These are phyloP conservation scores for Panthera tigris DNA, from an alignment of 2,113 vertebrate genomes.

Conservation along the genomic window DNA sequence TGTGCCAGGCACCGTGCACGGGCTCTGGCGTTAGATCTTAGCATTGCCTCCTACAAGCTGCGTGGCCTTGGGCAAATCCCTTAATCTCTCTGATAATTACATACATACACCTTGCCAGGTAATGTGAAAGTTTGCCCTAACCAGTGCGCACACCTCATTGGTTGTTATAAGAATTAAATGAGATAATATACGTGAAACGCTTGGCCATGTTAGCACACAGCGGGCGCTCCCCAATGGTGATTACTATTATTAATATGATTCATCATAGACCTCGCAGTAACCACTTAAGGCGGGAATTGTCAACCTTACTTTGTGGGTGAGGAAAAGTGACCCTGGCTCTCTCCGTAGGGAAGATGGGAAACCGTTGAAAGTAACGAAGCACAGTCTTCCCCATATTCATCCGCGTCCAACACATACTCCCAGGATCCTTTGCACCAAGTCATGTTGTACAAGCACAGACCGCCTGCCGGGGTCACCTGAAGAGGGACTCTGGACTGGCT, in stretches of 20 bases:
- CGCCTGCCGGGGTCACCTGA: neutral
- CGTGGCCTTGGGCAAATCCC: neutral
- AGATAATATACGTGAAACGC: neutral
- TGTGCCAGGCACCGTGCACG: neutral
- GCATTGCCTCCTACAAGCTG: neutral
- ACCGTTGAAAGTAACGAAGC: neutral
- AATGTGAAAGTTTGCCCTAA: neutral
- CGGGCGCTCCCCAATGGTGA: neutral
- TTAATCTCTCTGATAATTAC: neutral
- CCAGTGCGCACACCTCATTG: neutral
- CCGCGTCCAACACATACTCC: neutral
- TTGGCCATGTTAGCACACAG: neutral
- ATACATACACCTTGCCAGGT: neutral
- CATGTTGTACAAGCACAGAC: neutral
- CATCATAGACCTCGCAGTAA: neutral
- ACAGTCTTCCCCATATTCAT: too few relatives aligned
- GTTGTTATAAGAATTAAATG: neutral
- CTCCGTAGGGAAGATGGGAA: neutral
- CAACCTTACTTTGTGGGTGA: neutral
- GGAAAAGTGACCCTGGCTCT: neutral
- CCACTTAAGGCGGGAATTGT: neutral
- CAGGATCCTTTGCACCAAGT: neutral
- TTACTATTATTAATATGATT: neutral
- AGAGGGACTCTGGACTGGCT: neutral
- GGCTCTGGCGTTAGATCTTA: neutral